Evolutionary conservation across 2,888 invertebrate genomes (phyloP).

Genomic region (Elmis aenea): DNA sequence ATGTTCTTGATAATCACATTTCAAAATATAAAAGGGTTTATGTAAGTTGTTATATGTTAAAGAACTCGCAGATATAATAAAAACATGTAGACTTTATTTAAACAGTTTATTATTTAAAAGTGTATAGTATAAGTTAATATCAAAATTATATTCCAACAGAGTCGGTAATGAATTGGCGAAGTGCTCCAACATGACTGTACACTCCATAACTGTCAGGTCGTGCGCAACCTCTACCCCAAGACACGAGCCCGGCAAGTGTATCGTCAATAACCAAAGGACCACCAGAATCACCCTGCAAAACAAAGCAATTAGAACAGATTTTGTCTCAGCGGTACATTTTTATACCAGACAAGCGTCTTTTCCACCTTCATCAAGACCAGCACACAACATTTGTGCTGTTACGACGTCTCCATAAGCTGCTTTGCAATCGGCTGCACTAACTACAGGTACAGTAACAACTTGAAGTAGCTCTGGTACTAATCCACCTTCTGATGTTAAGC

Average conservation of each 20-base stretch:
- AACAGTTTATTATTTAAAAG: too few species aligned
- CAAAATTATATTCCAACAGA: too few species aligned
- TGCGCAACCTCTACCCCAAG: slow-evolving; percentile 30
- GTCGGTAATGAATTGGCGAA: slow-evolving; percentile 15
- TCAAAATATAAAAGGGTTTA: too few species aligned
- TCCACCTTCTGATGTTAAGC: not conserved
- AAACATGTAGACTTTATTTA: too few species aligned
- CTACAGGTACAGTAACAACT: not conserved
- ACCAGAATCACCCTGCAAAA: slow-evolving; percentile 24
- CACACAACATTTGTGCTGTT: not conserved
- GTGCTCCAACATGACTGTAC: slow-evolving; percentile 26
- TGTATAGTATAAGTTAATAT: too few species aligned
- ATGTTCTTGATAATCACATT: too few species aligned
- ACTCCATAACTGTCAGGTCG: slow-evolving; percentile 31
- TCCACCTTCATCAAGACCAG: slow-evolving; percentile 4
- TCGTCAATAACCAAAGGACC: slow-evolving; percentile 24
- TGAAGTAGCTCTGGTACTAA: slow-evolving; percentile 3
- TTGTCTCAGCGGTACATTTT: too few species aligned
- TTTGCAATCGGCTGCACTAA: not conserved
- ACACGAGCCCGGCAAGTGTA: slow-evolving; percentile 26
- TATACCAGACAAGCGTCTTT: slow-evolving; percentile 15
- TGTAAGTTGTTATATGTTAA: too few species aligned
- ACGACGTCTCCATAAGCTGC: not conserved
- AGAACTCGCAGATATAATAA: too few species aligned
- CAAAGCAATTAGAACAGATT: too few species aligned